Evolutionary conservation across 2,797 vertebrate species (phyloP), one percentile per base, ranked within the genome.

Genomic region (Gila robusta): DNA sequence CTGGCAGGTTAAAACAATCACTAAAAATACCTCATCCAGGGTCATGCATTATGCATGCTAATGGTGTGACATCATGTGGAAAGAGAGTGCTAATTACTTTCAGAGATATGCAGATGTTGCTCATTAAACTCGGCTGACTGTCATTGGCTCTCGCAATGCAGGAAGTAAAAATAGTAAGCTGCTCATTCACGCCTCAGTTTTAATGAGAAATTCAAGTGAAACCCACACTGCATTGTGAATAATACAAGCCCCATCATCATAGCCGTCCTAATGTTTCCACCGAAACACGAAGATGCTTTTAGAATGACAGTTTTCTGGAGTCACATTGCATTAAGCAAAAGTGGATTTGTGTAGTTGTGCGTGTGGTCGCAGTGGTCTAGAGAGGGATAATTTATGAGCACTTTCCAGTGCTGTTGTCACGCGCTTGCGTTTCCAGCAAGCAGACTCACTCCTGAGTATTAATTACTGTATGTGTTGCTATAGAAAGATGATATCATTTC

Each of bases 41-140:
- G 84, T 71, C 82, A 86, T 86, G 85, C 86, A 78, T 87, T 84
- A 87, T 90, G 88, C 79, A 82, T 82, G 82, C 85, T 88, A 88
- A 91, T 89, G 73, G 78, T 12, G 84, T 82, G 86, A 89, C 90
- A 88, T 89, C 89, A 84, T 89, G 84, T 91, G 86, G 86, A 88
- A 91, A 88, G 88, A 91, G 90, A 89, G 90, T 89, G 82, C 81
- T 92, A 93, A 93, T 92, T 90, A 92, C 82, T 87, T 82, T 1
- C 39, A 62, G 81, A 85, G 72, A 91, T 89, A 92, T 93, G 91
- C 92, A 93, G 93, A 93, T 92, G 91, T 91, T 88, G 89, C 89
- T 93, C 90, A 88, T 94, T 93, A 93, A 86, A 87, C 83, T 91
- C 87, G 84, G 89, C 90, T 91, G 91, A 81, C 85, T 91, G 90